Base-by-base conservation (phyloP, 2,797 vertebrate species). In the Crenuchus spilurus region DNA sequence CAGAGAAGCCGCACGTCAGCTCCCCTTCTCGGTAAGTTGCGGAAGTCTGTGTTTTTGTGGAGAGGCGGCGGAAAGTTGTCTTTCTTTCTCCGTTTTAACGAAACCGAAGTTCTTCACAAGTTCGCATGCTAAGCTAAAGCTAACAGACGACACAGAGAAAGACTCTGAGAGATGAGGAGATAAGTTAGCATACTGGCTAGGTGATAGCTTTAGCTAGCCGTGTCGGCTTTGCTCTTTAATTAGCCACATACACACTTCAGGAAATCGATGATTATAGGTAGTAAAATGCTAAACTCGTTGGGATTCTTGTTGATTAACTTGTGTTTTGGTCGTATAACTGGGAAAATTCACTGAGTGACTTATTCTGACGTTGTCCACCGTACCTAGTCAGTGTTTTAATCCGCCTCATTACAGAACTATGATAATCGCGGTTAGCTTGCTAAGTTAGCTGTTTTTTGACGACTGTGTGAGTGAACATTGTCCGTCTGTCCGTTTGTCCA, bases 21-120 rank as follows among this genome's bases (percentile, higher is more conserved):
- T 82, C 88, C 68, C 78, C 85, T 85, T 88, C 88, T 86, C 81
- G 73, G 93, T 93, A 88, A 93, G 92, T 93, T 74, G 7, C 1
- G 1, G 22, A 3, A 66, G 80, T 71, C 37, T 16, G 6, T 4
- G 33, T 22, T 54, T 37, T 58, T 61, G 51, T 14, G 11, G 14
- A 18, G 49, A 11, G 75, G 83, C 20, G 52, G 16, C n/a, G n/a
- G n/a, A n/a, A n/a, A n/a, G n/a, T n/a, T n/a, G n/a, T n/a, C 9
- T 2, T 9, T 44, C 54, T 80, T 69, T 62, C 20, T 67, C 72
- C 71, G 83, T 75, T 91, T 86, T 83, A 85, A 87, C 86, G 76
- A 74, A 46, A 48, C 55, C 10, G 9, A 81, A 81, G 67, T 74
- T 77, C 41, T 49, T 75, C 57, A 37, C 49, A 78, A 81, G 75